Evolutionary conservation across 1,140 invertebrate species (phyloP).

Genomic region (Penaeus japonicus): DNA sequence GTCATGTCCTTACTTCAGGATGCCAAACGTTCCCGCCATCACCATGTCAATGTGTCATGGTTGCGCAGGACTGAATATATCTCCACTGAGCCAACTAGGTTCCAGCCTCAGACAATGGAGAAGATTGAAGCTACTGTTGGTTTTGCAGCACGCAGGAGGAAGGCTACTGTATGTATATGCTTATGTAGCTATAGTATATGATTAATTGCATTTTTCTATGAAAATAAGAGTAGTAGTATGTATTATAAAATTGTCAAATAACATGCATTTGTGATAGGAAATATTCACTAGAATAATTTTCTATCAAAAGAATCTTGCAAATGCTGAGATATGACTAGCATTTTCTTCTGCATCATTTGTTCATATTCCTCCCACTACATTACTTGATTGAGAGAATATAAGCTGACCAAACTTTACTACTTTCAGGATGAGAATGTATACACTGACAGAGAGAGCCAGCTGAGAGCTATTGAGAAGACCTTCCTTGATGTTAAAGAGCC

Average conservation of each 20-base stretch:
- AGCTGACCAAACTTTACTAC: neutral
- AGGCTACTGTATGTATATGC: slow-evolving; percentile 27
- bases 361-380: neutral
- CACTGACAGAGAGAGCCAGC: slow-evolving; percentile 96
- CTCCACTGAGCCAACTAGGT: slow-evolving; percentile 96
- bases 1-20: slow-evolving; percentile 16
- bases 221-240: too few relatives aligned
- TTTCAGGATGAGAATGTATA: slow-evolving; percentile 87
- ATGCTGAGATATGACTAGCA: neutral
- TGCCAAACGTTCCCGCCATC: slow-evolving; percentile 73
- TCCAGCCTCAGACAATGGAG: slow-evolving; percentile 93
- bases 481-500: slow-evolving; percentile 90
- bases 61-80: slow-evolving; percentile 98
- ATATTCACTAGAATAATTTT: too few relatives aligned
- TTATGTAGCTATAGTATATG: too few relatives aligned
- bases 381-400: neutral
- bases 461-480: slow-evolving; percentile 96
- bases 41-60: slow-evolving; percentile 95
- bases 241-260: too few relatives aligned
- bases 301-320: too few relatives aligned
- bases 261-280: too few relatives aligned
- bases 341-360: neutral
- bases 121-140: slow-evolving; percentile 98
- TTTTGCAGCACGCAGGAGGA: slow-evolving; percentile 47
- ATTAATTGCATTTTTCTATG: too few relatives aligned